phyloP scores from a whole-genome alignment of 1,140 invertebrate genomes.

The Sycophila sp. region DNA sequence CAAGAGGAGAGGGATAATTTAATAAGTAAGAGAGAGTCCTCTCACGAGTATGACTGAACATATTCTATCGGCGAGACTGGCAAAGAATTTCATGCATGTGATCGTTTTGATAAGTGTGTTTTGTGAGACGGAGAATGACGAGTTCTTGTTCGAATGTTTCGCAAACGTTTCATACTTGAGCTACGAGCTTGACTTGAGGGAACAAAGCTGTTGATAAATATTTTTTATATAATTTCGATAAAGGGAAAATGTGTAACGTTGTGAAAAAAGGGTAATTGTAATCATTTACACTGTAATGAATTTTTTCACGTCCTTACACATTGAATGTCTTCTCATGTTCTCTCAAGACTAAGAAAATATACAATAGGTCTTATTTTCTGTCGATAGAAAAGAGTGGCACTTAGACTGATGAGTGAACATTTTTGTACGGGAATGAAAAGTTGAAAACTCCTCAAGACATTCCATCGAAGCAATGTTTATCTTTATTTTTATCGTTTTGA shows the following conservation, averaged over 20 bases:
- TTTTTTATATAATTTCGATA: conserved; percentile 5
- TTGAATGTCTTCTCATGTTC: conserved; percentile 3
- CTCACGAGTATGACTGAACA: conserved; percentile 77
- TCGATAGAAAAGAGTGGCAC: neutral
- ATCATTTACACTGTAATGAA: neutral
- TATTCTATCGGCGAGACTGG: conserved; percentile 1
- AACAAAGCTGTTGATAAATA: conserved; percentile 10
- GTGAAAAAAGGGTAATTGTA: conserved; percentile 1
- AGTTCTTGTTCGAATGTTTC: conserved; percentile 7
- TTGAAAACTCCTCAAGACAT: neutral
- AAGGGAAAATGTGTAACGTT: neutral
- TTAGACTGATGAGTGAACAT: neutral
- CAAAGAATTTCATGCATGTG: conserved; percentile 16
- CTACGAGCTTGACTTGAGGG: neutral
- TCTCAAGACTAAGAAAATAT: neutral
- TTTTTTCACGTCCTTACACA: neutral
- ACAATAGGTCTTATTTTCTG: neutral
- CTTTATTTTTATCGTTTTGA: neutral
- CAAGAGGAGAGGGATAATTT: conserved; percentile 75
- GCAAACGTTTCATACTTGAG: neutral
- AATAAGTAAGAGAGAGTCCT: conserved; percentile 75
- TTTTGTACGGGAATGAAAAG: neutral
- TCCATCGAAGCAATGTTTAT: neutral
- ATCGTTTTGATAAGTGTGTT: conserved; percentile 14
- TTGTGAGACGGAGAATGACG: neutral